Percentiles rank a stretch among this genome's conserved stretches.
These are phyloP conservation scores for Rhinopomastus cyanomelas DNA, from an alignment of 2,113 vertebrate genomes.

Conservation along the genomic window DNA sequence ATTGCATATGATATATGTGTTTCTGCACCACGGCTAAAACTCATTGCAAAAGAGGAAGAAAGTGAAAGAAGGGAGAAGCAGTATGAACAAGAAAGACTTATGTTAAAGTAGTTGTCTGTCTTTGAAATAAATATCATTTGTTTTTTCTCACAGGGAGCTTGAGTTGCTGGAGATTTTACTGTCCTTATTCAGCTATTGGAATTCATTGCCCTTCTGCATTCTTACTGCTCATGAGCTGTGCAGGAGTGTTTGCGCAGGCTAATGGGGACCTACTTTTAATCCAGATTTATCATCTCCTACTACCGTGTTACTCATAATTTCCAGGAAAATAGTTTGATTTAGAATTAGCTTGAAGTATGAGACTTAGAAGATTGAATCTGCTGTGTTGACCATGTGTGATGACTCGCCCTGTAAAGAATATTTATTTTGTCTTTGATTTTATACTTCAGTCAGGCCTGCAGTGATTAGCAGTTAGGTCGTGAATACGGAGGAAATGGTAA, in stretches of 20 bases:
- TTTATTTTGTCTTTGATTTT: constrained; percentile 46
- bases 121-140: background rate
- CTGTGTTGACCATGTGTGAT: constrained; percentile 44
- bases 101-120: background rate
- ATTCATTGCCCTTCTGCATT: background rate
- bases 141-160: background rate
- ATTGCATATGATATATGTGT: constrained; percentile 32
- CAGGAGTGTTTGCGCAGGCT: constrained; percentile 46
- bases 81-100: constrained; percentile 1
- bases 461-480: constrained; percentile 56
- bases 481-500: constrained; percentile 38
- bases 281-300: constrained; percentile 49
- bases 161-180: background rate
- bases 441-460: constrained; percentile 20
- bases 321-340: constrained; percentile 65
- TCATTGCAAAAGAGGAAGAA: constrained; percentile 29
- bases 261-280: constrained; percentile 56
- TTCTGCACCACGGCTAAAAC: constrained; percentile 46
- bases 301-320: constrained; percentile 48
- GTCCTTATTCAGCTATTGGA: background rate
- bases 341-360: constrained; percentile 56
- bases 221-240: constrained; percentile 6
- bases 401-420: constrained; percentile 65
- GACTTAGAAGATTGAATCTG: constrained; percentile 57
- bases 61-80: constrained; percentile 32